Conservation (phyloP, 2,113 vertebrate genomes). For the Tachuris rubrigastra region DNA sequence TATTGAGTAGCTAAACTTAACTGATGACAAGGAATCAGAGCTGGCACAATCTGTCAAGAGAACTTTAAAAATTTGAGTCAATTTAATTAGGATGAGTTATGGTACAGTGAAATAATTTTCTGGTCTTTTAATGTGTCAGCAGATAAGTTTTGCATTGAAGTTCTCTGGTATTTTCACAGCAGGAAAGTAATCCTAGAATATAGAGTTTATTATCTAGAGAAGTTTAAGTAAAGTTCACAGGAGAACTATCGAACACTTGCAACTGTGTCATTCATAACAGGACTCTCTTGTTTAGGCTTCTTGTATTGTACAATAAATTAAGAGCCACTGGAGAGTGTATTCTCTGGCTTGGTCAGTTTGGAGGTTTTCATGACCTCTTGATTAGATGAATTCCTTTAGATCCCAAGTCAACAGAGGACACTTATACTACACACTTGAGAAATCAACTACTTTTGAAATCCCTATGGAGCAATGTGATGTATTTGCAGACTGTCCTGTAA, state of each 20-base stretch:
- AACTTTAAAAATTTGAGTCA: not conserved
- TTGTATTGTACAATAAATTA: not conserved
- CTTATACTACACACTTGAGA: not conserved
- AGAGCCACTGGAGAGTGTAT: not conserved
- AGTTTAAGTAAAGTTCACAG: not conserved
- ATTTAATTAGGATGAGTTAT: slow-evolving; percentile 30
- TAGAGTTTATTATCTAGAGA: not conserved
- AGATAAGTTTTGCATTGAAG: not conserved
- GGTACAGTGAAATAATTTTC: not conserved
- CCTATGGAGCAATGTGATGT: not conserved
- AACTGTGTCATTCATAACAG: not conserved
- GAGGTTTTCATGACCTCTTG: not conserved
- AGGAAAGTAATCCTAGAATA: not conserved
- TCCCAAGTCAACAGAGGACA: not conserved
- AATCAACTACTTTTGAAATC: not conserved
- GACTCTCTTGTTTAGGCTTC: not conserved
- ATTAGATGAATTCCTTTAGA: not conserved
- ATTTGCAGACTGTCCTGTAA: not conserved
- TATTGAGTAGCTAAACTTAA: slow-evolving; percentile 26
- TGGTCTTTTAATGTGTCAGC: not conserved
- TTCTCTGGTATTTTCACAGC: not conserved
- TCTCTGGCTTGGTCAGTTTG: not conserved
- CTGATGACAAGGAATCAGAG: not conserved
- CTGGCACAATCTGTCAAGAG: not conserved
- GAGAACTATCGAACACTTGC: not conserved